Conservation (phyloP, 2,888 invertebrate species). For the Scelioninae gen. 1 region DNA sequence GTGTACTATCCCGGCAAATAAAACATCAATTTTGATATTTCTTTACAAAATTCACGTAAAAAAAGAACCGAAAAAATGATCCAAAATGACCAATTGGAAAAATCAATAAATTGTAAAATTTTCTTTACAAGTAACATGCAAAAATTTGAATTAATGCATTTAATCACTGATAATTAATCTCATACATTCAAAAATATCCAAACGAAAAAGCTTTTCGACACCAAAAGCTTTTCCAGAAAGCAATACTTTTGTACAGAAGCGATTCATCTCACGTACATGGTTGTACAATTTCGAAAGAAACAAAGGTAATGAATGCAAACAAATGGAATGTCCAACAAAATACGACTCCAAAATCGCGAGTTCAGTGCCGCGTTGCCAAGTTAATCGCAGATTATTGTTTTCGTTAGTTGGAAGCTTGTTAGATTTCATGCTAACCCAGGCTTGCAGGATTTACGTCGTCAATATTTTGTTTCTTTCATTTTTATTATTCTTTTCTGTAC, state of each 20-base stretch:
- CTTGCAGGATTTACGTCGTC: slow-evolving; percentile 28
- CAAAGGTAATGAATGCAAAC: slow-evolving; percentile 44
- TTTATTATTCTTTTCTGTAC: neutral
- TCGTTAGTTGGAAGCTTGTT: slow-evolving; percentile 67
- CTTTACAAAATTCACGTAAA: slow-evolving; percentile 10
- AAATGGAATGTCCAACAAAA: slow-evolving; percentile 34
- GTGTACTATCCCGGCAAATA: slow-evolving; percentile 6
- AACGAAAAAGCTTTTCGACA: slow-evolving; percentile 63
- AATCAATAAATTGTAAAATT: neutral
- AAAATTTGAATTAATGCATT: slow-evolving; percentile 41
- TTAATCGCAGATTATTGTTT: slow-evolving; percentile 51
- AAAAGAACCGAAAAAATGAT: slow-evolving; percentile 21
- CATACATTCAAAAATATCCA: slow-evolving; percentile 51
- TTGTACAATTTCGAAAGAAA: slow-evolving; percentile 34
- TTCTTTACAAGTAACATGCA: slow-evolving; percentile 39
- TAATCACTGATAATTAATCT: slow-evolving; percentile 36
- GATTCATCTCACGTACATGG: slow-evolving; percentile 40
- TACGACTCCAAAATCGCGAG: slow-evolving; percentile 17
- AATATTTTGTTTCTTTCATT: slow-evolving; percentile 5
- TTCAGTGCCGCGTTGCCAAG: slow-evolving; percentile 5
- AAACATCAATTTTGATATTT: slow-evolving; percentile 5
- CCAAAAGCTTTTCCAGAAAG: slow-evolving; percentile 56
- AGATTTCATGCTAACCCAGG: slow-evolving; percentile 66
- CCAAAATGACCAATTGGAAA: slow-evolving; percentile 18
- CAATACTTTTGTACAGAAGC: slow-evolving; percentile 65